phyloP scores from a whole-genome alignment of 1,140 invertebrate species.

The Leptinotarsa lineolata region DNA sequence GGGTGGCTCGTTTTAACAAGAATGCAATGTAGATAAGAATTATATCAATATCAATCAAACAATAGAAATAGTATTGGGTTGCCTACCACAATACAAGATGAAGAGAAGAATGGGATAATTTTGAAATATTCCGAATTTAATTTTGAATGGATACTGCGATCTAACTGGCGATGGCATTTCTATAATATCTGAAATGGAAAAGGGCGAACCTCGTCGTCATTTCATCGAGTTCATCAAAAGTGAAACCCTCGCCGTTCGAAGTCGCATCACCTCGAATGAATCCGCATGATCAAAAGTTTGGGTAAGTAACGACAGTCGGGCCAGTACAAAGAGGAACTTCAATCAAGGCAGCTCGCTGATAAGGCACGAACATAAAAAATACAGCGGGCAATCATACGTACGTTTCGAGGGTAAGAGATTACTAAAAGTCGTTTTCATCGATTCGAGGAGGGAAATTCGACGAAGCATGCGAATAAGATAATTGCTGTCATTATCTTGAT shows the following conservation, averaged over 20 bases:
- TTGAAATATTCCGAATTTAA: too few relatives aligned
- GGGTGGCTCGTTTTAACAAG: too few relatives aligned
- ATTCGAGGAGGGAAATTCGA: not conserved
- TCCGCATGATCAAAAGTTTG: slow-evolving; percentile 5
- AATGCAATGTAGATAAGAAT: too few relatives aligned
- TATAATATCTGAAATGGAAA: too few relatives aligned
- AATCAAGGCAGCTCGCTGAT: not conserved
- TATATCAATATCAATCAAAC: too few relatives aligned
- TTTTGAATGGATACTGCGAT: too few relatives aligned
- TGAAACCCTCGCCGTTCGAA: not conserved
- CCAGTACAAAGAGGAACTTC: slow-evolving; percentile 4
- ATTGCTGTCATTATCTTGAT: slow-evolving; percentile 6
- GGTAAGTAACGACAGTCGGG: slow-evolving; percentile 4
- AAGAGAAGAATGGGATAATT: too few relatives aligned
- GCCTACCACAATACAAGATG: too few relatives aligned
- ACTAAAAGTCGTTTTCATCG: slow-evolving; percentile 28
- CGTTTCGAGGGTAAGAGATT: slow-evolving; percentile 2
- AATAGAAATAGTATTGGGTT: too few relatives aligned
- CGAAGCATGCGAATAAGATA: slow-evolving; percentile 2
- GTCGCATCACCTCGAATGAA: not conserved
- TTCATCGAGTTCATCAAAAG: not conserved
- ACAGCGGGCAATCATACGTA: slow-evolving; percentile 7
- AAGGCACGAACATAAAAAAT: slow-evolving; percentile 3
- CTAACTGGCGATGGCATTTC: too few relatives aligned
- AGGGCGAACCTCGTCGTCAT: not conserved